A percentile compares a stretch with the other conserved stretches of the same genome.
Conservation (phyloP, 2,113 vertebrate species). For the Serranochromis macrocephalus region DNA sequence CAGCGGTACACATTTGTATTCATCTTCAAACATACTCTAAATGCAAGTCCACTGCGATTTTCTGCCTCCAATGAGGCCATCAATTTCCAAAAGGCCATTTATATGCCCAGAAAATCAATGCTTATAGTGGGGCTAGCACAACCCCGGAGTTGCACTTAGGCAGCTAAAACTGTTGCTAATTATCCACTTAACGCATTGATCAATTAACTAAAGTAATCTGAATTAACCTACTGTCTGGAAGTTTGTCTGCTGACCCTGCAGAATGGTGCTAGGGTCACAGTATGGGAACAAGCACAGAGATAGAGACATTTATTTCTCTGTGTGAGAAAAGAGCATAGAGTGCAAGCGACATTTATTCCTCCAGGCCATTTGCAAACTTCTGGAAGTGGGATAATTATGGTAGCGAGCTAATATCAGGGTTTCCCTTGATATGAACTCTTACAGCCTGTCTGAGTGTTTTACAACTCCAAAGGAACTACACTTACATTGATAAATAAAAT, state of each 20-base stretch:
- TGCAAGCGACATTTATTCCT: constrained; percentile 57
- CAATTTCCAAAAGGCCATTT: constrained; percentile 79
- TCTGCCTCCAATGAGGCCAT: constrained; percentile 68
- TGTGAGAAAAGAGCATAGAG: constrained; percentile 40
- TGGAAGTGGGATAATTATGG: constrained; percentile 51
- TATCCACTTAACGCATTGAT: constrained; percentile 80
- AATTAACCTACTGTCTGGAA: constrained; percentile 78
- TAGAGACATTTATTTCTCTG: constrained; percentile 49
- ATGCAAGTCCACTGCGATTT: constrained; percentile 66
- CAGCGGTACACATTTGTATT: constrained; percentile 66
- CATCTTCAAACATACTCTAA: constrained; percentile 72
- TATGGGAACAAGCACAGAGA: constrained; percentile 34
- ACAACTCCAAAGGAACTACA: neutral
- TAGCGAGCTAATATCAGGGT: constrained; percentile 33
- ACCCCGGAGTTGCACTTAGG: constrained; percentile 75
- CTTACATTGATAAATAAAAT: neutral
- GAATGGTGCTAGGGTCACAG: constrained; percentile 69
- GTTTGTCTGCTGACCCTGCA: constrained; percentile 77
- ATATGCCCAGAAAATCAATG: constrained; percentile 79
- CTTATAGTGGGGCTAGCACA: constrained; percentile 68
- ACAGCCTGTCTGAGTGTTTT: neutral
- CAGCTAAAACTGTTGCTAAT: constrained; percentile 77
- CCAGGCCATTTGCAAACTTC: constrained; percentile 60
- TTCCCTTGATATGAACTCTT: constrained; percentile 44
- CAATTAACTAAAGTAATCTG: constrained; percentile 81